Evolutionary conservation across 2,888 invertebrate species (phyloP).

Genomic region (Sminthurinus aureus): DNA sequence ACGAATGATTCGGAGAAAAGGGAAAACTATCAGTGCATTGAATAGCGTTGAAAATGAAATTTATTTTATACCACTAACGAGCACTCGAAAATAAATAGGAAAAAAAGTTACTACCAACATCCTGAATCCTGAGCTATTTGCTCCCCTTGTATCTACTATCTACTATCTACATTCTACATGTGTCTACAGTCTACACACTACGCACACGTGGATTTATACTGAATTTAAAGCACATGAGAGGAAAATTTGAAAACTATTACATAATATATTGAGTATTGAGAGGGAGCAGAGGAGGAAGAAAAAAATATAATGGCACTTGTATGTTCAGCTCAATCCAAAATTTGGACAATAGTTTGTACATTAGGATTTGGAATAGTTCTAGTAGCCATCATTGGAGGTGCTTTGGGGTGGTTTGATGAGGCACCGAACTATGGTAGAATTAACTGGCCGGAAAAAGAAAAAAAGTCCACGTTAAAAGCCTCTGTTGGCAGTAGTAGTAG

Average conservation of each 20-base stretch:
- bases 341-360: constrained; percentile 70
- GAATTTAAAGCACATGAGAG: too few relatives aligned
- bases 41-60: neutral
- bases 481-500: too few relatives aligned
- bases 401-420: constrained; percentile 71
- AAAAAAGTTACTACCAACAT: too few relatives aligned
- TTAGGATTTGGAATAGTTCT: constrained; percentile 61
- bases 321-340: constrained; percentile 71
- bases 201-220: too few relatives aligned
- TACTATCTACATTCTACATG: too few relatives aligned
- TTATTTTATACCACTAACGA: neutral
- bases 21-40: neutral
- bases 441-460: constrained; percentile 38
- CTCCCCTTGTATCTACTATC: too few relatives aligned
- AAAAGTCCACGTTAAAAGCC: neutral
- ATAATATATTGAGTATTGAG: neutral
- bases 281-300: neutral
- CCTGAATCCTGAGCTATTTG: too few relatives aligned
- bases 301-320: constrained; percentile 71
- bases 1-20: neutral
- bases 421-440: constrained; percentile 18
- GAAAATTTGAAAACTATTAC: too few relatives aligned
- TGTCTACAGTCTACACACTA: too few relatives aligned
- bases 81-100: too few relatives aligned
- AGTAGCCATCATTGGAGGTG: constrained; percentile 60